Base-by-base conservation (phyloP, 2,113 vertebrate species). In the Ciconia maguari region DNA sequence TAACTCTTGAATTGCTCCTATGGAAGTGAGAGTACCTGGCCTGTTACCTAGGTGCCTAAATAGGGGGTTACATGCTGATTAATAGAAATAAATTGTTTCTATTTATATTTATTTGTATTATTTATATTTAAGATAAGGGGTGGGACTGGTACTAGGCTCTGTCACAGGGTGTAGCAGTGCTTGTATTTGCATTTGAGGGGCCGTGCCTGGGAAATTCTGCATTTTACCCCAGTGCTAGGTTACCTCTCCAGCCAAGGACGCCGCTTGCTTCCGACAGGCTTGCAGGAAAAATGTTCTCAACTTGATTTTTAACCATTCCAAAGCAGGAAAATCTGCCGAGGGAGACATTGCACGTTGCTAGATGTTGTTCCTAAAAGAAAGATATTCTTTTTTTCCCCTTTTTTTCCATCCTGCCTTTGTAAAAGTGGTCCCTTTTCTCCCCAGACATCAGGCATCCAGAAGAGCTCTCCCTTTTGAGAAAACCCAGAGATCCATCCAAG, bases 381-480 rank as follows among this genome's bases (percentile, higher is more conserved):
- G 38, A 69, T 65, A 15, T 64, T 61, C 10, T 11, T 46, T 74
- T 48, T 10, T 2, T 2, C 8, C n/a, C 5, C 4, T 51, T 62
- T 89, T 92, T 75, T 60, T 16, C 69, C 52, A 41, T 91, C 60
- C 16, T 75, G 21, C 83, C 48, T 41, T 94, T 89, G 55, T 76
- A 93, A 97, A 95, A 77, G 36, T 7, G 42, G 4, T 78, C 30
- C 3, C 0, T 89, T 96, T 74, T 41, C 55, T 83, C 74, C 69
- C 48, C 95, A 99, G 99, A 99, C 95, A 99, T 99, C 97, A 98
- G 99, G 92, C 99, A 99, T 93, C 99, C 99, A 68, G 99, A 99
- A 98, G 99, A 99, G 94, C 98, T 99, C 70, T 99, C 99, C 85
- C 98, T 99, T 69, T 98, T 99, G 96, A 99, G 99, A 95, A 99